These are phyloP conservation scores for Glossophaga mutica DNA, from an alignment of 2,797 vertebrate genomes.

Conservation along the genomic window DNA sequence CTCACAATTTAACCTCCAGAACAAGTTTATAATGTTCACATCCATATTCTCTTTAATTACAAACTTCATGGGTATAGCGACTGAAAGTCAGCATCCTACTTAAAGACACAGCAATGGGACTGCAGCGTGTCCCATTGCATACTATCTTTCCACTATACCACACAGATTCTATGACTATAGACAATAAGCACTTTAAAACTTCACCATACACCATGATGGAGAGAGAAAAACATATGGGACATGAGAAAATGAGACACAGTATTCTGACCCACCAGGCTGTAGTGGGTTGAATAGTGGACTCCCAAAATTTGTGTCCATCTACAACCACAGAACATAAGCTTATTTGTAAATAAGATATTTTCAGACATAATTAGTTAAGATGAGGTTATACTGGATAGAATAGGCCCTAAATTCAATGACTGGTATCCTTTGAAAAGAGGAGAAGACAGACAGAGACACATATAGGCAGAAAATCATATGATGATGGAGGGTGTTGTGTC, in stretches of 20 bases:
- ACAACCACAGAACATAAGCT: background rate
- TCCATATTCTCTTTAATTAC: background rate
- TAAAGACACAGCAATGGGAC: too few relatives aligned
- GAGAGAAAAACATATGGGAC: fast-evolving
- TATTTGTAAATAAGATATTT: background rate
- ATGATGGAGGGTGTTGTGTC: background rate
- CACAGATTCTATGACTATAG: fast-evolving
- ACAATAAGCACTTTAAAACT: background rate
- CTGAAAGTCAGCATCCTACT: background rate
- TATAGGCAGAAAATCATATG: too few relatives aligned
- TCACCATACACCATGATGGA: background rate
- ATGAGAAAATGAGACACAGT: background rate
- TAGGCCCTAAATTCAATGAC: background rate
- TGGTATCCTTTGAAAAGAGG: background rate
- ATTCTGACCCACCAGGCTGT: background rate
- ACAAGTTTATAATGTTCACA: background rate
- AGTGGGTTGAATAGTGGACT: too few relatives aligned
- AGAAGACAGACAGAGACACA: background rate
- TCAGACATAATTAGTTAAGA: background rate
- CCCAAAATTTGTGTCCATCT: background rate
- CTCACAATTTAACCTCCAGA: background rate
- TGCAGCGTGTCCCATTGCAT: fast-evolving
- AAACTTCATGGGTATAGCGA: background rate
- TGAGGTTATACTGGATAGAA: background rate
- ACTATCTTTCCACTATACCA: background rate